A percentile compares a stretch with the other conserved stretches of the same genome.
phyloP scores from a whole-genome alignment of 2,113 vertebrate genomes.

The Recurvirostra avosetta region DNA sequence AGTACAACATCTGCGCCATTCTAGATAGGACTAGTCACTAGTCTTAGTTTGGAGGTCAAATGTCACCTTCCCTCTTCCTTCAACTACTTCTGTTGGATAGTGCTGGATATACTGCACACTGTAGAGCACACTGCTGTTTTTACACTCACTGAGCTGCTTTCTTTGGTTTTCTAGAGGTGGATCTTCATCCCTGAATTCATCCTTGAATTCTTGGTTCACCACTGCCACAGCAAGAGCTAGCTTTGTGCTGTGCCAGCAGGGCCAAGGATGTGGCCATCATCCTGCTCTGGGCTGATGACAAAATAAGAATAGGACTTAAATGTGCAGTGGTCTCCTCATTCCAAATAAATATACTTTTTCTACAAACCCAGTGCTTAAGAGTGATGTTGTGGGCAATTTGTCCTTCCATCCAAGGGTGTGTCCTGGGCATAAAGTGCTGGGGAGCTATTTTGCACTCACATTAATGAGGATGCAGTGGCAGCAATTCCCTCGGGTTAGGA shows the following conservation, averaged over 20 bases:
- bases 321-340: fast-evolving
- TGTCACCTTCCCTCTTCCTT: background rate
- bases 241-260: background rate
- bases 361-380: background rate
- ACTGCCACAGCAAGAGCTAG: background rate
- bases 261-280: fast-evolving
- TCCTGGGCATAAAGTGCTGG: background rate
- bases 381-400: background rate
- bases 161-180: background rate
- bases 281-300: background rate
- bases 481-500: background rate
- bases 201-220: background rate
- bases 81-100: background rate
- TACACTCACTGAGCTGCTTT: background rate
- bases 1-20: background rate
- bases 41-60: background rate
- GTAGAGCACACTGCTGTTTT: background rate
- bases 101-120: fast-evolving
- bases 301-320: background rate
- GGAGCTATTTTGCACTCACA: background rate
- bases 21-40: background rate
- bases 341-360: background rate
- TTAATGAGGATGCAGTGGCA: background rate
- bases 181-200: background rate
- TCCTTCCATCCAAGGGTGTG: background rate